Base-by-base conservation (phyloP, 2,888 invertebrate genomes). In the Melanophora roralis region DNA sequence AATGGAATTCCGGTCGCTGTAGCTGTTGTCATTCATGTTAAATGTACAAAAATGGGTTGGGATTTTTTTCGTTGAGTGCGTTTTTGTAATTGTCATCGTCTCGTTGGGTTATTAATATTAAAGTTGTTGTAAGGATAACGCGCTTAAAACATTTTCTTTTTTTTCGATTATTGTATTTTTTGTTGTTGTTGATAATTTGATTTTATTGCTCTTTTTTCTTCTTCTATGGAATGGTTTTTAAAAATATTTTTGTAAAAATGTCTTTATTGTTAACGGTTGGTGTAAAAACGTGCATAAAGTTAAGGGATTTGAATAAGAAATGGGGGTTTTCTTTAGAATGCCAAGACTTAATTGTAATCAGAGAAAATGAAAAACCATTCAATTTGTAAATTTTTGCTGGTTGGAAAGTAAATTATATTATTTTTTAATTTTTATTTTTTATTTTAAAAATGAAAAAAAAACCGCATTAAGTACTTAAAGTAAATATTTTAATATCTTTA, bases 321-420 rank as follows among this genome's bases (percentile, higher is more conserved):
- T 27, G 27, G 27, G 27, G 40, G 2, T 3, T 47, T 8, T 60
- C 51, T 51, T 51, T 51, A 12, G 21, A 21, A 38, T 21, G 40
- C 1, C 34, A 12, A 43, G 45, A 55, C 64, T 27, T 27, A 64
- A 64, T 47, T 64, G 64, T 47, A 73, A 62, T 23, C 32, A 72
- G 36, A 16, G 45, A 16, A 43, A 62, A 53, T 36, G 7, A 34
- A 34, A 12, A 62, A 19, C 43, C 4, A 62, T 62, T 62, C 62
- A 72, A 62, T 72, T 72, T 72, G 45, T 6, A 45, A 72, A 43
- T 16, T n/a, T 60, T 72, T 53, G 72, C 53, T 53, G 62, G 34
- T 16, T 60, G 40, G 40, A 2, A 16, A 27, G 6, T 27, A 27
- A n/a, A n/a, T n/a, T n/a, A n/a, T n/a, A n/a, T n/a, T n/a, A n/a